Base-by-base conservation (phyloP, 2,113 vertebrate genomes). In the Shinisaurus crocodilurus region DNA sequence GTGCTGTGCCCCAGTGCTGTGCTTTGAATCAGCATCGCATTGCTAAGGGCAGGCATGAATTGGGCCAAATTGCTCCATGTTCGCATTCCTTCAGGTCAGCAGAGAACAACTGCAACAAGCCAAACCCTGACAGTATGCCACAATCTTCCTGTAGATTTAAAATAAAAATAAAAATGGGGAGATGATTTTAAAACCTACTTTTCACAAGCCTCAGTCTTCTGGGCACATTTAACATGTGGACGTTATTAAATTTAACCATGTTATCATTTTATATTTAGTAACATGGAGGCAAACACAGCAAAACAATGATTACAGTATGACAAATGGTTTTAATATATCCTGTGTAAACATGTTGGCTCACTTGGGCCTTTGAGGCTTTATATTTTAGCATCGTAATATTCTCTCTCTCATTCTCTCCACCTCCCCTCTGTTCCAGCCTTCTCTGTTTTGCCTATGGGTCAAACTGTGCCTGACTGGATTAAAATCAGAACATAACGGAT, bases 291-390 rank as follows among this genome's bases (percentile, higher is more conserved):
- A 48, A 76, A 25, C 32, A 65, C 13, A 85, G 57, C 54, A 75
- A 89, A 76, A 84, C 72, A 85, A 85, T 84, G 84, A 89, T 83
- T 89, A 34, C 70, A 84, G 77, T 65, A 84, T 89, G 82, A 85
- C 70, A 89, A 85, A 89, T 89, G 82, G 32, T 63, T 77, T 89
- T 84, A 89, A 82, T 89, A 67, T 65, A 65, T 29, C 54, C 57
- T 76, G 43, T 63, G 74, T 84, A 85, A 89, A 72, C 81, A 13
- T 85, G 84, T 84, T 50, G 13, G 70, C 43, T 76, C 48, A 48
- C 32, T 72, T 82, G 50, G 50, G 50, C 27, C 50, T 85, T 63
- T 50, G 20, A 65, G 40, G 57, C 13, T 40, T 12, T 76, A 18
- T 60, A 43, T 27, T 89, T 32, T 50, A 34, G 5, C 65, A 70